Evolutionary conservation across 2,888 invertebrate genomes (phyloP).

Genomic region (Megastigmus dorsalis): DNA sequence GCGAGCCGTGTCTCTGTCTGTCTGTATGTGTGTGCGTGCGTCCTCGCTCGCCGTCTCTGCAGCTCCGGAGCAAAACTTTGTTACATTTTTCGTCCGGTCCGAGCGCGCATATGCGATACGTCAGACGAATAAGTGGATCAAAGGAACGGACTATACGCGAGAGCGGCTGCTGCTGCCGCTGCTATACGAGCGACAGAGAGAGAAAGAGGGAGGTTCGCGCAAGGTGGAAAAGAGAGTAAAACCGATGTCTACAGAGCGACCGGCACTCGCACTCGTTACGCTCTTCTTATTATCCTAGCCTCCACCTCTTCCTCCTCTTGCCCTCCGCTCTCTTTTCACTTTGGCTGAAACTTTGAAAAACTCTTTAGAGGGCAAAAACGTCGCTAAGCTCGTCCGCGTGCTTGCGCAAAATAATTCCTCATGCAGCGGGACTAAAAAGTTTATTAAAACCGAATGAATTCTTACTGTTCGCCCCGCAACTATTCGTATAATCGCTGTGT

Average conservation of each 20-base stretch:
- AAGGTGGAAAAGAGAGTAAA: constrained; percentile 54
- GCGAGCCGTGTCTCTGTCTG: too few species aligned
- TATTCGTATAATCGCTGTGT: too few species aligned
- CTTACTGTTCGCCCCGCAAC: constrained; percentile 23
- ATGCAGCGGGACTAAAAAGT: constrained; percentile 16
- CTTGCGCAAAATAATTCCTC: constrained; percentile 39
- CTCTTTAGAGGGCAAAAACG: constrained; percentile 38
- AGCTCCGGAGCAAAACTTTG: too few species aligned
- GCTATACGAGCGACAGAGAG: too few species aligned
- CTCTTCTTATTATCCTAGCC: constrained; percentile 51
- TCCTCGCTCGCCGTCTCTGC: constrained; percentile 56
- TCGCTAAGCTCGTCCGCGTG: constrained; percentile 30
- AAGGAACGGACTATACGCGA: constrained; percentile 64
- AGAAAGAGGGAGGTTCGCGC: constrained; percentile 52
- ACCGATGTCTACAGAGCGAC: constrained; percentile 37
- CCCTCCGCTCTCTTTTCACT: constrained; percentile 27
- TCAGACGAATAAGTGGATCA: constrained; percentile 68
- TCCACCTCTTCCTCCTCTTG: background rate
- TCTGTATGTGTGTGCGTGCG: too few species aligned
- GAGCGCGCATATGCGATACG: constrained; percentile 59
- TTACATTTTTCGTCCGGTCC: constrained; percentile 71
- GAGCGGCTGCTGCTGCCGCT: too few species aligned
- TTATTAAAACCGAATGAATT: constrained; percentile 42
- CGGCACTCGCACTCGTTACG: constrained; percentile 51
- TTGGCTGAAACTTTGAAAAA: constrained; percentile 49